Percentiles rank a stretch among this genome's conserved stretches.
Conservation (phyloP, 2,113 vertebrate species). For the Laticauda laticaudata region DNA sequence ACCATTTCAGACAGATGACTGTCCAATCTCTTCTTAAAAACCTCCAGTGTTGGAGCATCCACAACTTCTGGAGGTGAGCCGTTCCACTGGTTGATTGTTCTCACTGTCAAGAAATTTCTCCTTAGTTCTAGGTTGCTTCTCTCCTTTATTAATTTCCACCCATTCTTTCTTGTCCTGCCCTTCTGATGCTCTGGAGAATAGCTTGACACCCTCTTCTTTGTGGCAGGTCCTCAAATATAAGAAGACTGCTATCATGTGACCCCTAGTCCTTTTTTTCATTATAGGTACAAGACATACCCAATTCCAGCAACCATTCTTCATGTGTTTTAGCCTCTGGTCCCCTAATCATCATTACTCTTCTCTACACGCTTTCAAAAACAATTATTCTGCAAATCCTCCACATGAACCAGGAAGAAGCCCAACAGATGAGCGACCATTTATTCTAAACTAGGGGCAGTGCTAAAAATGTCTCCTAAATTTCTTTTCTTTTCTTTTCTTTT, state of each 20-base stretch:
- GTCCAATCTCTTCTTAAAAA: no score
- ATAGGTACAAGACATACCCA: not conserved
- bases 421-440: not conserved
- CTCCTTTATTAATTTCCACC: not conserved
- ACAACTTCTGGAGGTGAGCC: no score
- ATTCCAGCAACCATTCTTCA: not conserved
- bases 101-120: no score
- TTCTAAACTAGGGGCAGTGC: not conserved
- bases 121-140: no score
- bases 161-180: not conserved
- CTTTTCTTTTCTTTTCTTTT: not conserved
- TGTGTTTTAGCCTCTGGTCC: not conserved
- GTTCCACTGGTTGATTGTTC: no score
- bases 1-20: no score
- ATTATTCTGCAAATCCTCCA: not conserved
- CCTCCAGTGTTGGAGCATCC: no score
- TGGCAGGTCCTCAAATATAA: not conserved
- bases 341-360: not conserved
- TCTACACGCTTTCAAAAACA: not conserved
- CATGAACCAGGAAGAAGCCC: not conserved
- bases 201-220: not conserved
- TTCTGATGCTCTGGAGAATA: not conserved
- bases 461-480: not conserved
- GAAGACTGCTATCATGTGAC: not conserved
- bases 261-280: not conserved